phyloP scores from a whole-genome alignment of 1,140 invertebrate genomes.

The Cyclina sinensis region DNA sequence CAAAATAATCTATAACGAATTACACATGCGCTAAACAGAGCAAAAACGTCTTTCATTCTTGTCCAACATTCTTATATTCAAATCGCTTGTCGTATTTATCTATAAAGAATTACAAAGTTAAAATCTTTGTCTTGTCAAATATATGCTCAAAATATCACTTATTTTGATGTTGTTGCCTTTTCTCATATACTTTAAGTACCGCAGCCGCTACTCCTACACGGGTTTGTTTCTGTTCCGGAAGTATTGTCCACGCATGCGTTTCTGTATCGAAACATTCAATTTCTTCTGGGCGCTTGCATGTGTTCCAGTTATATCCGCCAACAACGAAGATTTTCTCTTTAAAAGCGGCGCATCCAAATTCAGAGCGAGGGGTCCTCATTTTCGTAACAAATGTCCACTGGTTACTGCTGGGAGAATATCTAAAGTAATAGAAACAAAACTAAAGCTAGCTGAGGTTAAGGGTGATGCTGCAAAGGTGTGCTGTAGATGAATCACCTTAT shows the following conservation, averaged over 20 bases:
- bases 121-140: too few species aligned
- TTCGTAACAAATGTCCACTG: constrained; percentile 87
- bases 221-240: constrained; percentile 16
- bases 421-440: constrained; percentile 22
- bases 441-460: too few species aligned
- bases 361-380: constrained; percentile 86
- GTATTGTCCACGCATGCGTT: constrained; percentile 68
- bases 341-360: constrained; percentile 70
- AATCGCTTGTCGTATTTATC: too few species aligned
- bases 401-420: constrained; percentile 86
- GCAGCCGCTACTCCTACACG: constrained; percentile 51
- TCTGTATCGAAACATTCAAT: constrained; percentile 72
- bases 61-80: too few species aligned
- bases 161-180: too few species aligned
- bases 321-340: constrained; percentile 72
- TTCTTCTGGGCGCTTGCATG: constrained; percentile 56
- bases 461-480: too few species aligned
- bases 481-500: too few species aligned
- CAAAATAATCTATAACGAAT: too few species aligned
- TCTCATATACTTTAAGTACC: constrained; percentile 52
- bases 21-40: too few species aligned
- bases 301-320: constrained; percentile 78
- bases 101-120: too few species aligned
- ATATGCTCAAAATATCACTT: too few species aligned
- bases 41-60: too few species aligned